Evolutionary conservation across 2,797 vertebrate genomes (phyloP), one percentile per base, ranked within the genome.

Genomic region (Oreortyx pictus): DNA sequence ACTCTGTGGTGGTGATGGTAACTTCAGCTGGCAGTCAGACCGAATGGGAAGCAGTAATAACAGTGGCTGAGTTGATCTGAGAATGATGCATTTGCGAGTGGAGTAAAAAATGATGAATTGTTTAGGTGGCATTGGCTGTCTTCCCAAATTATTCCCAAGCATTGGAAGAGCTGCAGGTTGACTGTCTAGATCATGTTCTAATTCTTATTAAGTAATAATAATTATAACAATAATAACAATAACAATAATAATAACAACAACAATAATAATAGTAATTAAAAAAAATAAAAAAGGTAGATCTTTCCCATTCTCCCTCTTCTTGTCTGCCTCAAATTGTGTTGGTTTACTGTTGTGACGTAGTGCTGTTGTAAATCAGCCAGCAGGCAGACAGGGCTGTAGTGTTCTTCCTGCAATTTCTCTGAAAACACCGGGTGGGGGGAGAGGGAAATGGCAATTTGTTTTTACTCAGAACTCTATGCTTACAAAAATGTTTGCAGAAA

Each of bases 291-390:
- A 43, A 88, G 91, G 46, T 75, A 12, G 4, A 56, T 66, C 80
- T 33, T 12, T 43, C 20, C 7, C 5, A 75, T 92, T 84, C 43
- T 78, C 78, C 85, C 65, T 75, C 31, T 74, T 90, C 31, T 39
- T 85, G 43, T 39, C 57, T 87, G 59, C 44, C 12, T 33, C 9
- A 62, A 46, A 85, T 27, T 23, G 25, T 78, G 43, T 89, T 82
- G 74, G 24, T 70, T 76, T 85, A 87, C 66, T 94, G 62, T 66
- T 81, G 29, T 87, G 68, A 57, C 31, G 31, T 70, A 11, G 66
- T 92, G 57, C 54, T 88, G 54, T 61, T 90, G 62, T 87, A 78
- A 83, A 81, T 85, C 66, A 94, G 88, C 50, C 95, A 94, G 65
- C 62, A 72, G 80, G 84, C 79, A 93, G 75, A 9, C 90, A 49